phyloP scores from a whole-genome alignment of 2,888 invertebrate species.

The Glyphotaelius pellucidus region DNA sequence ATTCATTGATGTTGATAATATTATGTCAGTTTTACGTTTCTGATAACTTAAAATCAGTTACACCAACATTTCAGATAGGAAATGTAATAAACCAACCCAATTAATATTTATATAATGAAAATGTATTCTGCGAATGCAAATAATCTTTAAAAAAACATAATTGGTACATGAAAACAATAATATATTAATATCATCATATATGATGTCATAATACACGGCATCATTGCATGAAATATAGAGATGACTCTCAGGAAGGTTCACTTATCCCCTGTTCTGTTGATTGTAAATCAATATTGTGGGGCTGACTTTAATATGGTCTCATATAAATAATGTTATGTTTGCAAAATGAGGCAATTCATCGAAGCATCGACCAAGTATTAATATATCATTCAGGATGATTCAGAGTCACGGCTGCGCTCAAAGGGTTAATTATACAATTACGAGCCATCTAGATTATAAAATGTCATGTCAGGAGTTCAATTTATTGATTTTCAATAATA shows the following conservation, averaged over 20 bases:
- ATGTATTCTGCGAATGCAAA: neutral
- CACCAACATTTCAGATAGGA: no score
- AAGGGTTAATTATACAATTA: constrained; percentile 25
- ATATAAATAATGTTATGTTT: constrained; percentile 23
- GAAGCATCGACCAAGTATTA: no score
- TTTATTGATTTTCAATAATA: constrained; percentile 12
- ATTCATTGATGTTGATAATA: neutral
- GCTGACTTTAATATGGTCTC: neutral
- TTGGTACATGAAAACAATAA: no score
- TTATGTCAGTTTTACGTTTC: no score
- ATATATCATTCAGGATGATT: constrained; percentile 24
- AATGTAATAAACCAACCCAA: neutral
- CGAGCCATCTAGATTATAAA: neutral
- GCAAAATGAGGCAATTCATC: constrained; percentile 40
- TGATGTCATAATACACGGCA: neutral
- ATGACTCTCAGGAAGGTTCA: neutral
- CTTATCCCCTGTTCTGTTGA: neutral
- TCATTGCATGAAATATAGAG: neutral
- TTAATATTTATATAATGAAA: neutral
- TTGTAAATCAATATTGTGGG: constrained; percentile 43
- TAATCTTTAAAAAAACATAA: no score
- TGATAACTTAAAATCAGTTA: no score
- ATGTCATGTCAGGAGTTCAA: neutral
- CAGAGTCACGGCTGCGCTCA: constrained; percentile 42
- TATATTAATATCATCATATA: no score